Evolutionary conservation across 2,797 vertebrate species (phyloP), one percentile per base, ranked within the genome.

Genomic region (Lates japonicus): DNA sequence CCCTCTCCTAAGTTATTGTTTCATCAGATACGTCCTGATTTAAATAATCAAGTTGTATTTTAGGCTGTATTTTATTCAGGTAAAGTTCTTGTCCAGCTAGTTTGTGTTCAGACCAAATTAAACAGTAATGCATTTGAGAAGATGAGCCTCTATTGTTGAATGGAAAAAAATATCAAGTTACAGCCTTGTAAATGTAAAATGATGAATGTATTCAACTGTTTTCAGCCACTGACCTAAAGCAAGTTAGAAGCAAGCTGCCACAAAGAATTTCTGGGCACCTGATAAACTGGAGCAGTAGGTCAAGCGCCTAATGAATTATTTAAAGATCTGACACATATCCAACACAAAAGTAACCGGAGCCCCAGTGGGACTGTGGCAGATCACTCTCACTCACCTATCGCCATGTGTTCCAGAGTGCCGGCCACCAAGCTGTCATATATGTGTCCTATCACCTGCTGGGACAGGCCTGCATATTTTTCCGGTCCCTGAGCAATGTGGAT

Each of bases 361-460:
- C 54, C 22, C 33, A n/a, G 31, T 13, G 22, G 46, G 54, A 33
- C n/a, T 33, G 33, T 9, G 16, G 14, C 3, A 16, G 78, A 64
- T 71, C 71, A 4, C 85, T 29, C 48, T 78, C 63, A 79, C 94
- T 86, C 81, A 95, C 94, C 95, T 74, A 82, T 74, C 0, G 91
- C 95, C 92, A 93, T 94, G 57, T 81, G 64, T 37, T 93, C 94
- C 86, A 95, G 85, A 9, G 83, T 91, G 1, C 95, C 95, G 0
- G 85, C 85, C 63, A 96, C 96, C 44, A 96, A 68, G 81, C 95
- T 96, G 87, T 95, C 94, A 2, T 95, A 97, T 83, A 95, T 35
- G 17, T 95, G 93, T 0, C 91, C 95, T 4, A 31, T 29, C 61
- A 97, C 78, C 71, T 94, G 92, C 20, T 77, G 78, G 1, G 62